phyloP scores from a whole-genome alignment of 2,888 invertebrate genomes.

The Cheilosia vulpina region DNA sequence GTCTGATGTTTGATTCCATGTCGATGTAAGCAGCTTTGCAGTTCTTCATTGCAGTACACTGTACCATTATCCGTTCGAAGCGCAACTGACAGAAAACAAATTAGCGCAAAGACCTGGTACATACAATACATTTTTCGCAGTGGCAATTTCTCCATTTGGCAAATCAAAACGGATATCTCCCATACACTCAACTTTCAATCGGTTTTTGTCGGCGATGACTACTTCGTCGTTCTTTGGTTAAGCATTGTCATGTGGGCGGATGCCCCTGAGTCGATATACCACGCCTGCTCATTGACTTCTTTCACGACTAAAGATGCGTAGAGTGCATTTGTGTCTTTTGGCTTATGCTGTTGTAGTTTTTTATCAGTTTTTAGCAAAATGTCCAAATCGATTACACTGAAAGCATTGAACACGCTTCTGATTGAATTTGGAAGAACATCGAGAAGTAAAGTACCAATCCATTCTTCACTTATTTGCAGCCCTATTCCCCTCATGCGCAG shows the following conservation, averaged over 20 bases:
- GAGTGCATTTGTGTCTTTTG: not conserved
- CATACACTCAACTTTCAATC: too few relatives aligned
- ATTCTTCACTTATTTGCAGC: constrained; percentile 73
- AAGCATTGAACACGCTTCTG: constrained; percentile 13
- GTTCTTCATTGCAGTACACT: constrained; percentile 16
- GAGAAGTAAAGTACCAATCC: constrained; percentile 78
- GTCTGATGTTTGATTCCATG: constrained; percentile 6
- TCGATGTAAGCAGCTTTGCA: constrained; percentile 3
- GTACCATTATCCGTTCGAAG: constrained; percentile 35
- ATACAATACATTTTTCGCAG: too few relatives aligned
- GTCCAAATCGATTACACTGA: constrained; percentile 26
- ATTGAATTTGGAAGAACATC: constrained; percentile 29
- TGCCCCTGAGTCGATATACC: constrained; percentile 29
- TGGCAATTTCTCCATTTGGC: too few relatives aligned
- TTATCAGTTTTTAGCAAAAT: constrained; percentile 30
- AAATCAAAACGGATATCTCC: too few relatives aligned
- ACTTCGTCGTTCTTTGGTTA: constrained; percentile 11
- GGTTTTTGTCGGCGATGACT: too few relatives aligned
- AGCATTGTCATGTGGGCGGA: constrained; percentile 32
- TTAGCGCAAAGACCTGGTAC: constrained; percentile 14
- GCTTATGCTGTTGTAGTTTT: constrained; percentile 5
- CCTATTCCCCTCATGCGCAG: constrained; percentile 77
- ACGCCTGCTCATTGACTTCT: constrained; percentile 18
- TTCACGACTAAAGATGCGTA: constrained; percentile 5
- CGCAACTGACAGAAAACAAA: too few relatives aligned